Conservation (phyloP, 1,140 invertebrate species). For the Thaumatotibia leucotreta region DNA sequence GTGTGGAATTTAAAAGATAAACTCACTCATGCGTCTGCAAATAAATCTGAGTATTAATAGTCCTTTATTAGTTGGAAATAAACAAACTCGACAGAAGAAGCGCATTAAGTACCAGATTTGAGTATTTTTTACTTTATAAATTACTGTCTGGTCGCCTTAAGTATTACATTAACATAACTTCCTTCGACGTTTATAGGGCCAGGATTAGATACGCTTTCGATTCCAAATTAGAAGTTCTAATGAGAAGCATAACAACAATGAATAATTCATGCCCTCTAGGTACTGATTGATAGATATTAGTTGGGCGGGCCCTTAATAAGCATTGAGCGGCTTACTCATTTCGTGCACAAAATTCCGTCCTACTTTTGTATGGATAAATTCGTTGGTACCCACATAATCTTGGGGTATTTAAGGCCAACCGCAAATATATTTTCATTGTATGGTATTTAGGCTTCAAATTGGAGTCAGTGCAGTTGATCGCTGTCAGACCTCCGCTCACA, state of each 20-base stretch:
- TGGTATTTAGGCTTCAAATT: conserved; percentile 4
- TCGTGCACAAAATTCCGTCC: conserved; percentile 11
- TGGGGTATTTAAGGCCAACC: conserved; percentile 17
- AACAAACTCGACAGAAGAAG: not conserved
- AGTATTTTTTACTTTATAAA: not conserved
- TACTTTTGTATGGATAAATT: conserved; percentile 7
- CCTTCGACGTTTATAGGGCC: not conserved
- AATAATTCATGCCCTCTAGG: conserved; percentile 28
- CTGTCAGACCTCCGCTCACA: not conserved
- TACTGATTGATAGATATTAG: conserved; percentile 23
- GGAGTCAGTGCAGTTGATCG: not conserved
- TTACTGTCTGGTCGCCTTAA: not conserved
- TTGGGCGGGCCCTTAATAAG: conserved; percentile 16
- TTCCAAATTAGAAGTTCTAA: conserved; percentile 28
- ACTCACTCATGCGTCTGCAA: not conserved
- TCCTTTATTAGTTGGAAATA: not conserved
- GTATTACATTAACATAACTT: not conserved
- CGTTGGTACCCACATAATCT: conserved; percentile 5
- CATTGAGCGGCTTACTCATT: conserved; percentile 10
- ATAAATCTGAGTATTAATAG: conserved; percentile 1
- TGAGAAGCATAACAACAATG: conserved; percentile 29
- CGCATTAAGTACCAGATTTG: not conserved
- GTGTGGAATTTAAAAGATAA: not conserved
- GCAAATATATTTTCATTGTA: conserved; percentile 16
- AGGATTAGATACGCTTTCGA: conserved; percentile 32